These are phyloP conservation scores for Oryzias javanicus DNA, from an alignment of 2,113 vertebrate genomes.

Conservation along the genomic window DNA sequence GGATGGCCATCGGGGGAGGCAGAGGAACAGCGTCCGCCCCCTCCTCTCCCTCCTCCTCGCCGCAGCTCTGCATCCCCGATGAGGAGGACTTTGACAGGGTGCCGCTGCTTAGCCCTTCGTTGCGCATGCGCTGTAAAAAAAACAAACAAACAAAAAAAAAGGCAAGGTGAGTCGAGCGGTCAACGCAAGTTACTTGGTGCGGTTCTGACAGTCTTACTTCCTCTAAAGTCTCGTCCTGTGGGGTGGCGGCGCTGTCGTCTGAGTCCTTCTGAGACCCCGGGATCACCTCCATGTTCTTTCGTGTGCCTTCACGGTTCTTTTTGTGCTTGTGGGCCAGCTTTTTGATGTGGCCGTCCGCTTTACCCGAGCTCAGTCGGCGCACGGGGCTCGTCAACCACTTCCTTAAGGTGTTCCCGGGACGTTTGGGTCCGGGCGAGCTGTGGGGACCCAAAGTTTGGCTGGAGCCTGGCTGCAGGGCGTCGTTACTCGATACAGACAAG, in stretches of 20 bases:
- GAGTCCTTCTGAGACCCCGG: slow-evolving; percentile 93
- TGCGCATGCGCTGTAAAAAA: slow-evolving; percentile 90
- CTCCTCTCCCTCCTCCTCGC: slow-evolving; percentile 97
- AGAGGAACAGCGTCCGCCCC: slow-evolving; percentile 91
- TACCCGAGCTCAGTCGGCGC: slow-evolving; percentile 94
- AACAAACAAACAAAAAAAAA: no score
- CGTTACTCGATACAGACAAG: slow-evolving; percentile 92
- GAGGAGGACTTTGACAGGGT: slow-evolving; percentile 98
- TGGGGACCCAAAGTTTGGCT: slow-evolving; percentile 90
- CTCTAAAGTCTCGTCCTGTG: slow-evolving; percentile 94
- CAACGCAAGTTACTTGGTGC: background rate
- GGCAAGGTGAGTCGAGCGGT: background rate
- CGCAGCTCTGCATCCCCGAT: slow-evolving; percentile 99
- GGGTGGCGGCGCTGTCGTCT: slow-evolving; percentile 92
- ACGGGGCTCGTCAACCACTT: slow-evolving; percentile 99
- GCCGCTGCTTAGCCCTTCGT: slow-evolving; percentile 95
- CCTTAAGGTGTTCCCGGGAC: slow-evolving; percentile 95
- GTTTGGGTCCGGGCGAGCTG: slow-evolving; percentile 94
- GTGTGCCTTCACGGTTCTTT: slow-evolving; percentile 89
- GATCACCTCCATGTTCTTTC: slow-evolving; percentile 87
- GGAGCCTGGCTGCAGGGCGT: slow-evolving; percentile 88
- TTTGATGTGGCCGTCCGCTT: slow-evolving; percentile 94
- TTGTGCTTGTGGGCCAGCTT: slow-evolving; percentile 97
- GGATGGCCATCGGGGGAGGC: slow-evolving; percentile 98
- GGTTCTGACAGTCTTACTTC: slow-evolving; percentile 76